Evolutionary conservation across 2,113 vertebrate species (phyloP).

Genomic region (Leuciscus idus): DNA sequence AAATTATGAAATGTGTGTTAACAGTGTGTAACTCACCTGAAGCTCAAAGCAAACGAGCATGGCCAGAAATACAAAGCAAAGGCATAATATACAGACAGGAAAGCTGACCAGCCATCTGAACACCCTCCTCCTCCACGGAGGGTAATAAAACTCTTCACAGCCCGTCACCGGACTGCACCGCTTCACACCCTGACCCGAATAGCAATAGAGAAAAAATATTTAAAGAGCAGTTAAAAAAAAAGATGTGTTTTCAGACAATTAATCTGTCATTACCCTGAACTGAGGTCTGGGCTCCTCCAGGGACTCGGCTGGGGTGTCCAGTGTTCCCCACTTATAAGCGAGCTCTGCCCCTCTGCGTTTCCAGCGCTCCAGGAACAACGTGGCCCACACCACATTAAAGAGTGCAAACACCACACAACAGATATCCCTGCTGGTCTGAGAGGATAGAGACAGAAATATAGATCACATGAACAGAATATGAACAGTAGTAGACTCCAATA

Average conservation of each 20-base stretch:
- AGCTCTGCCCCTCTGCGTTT: constrained; percentile 93
- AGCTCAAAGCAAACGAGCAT: constrained; percentile 98
- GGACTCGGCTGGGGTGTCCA: constrained; percentile 87
- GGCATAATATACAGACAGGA: constrained; percentile 89
- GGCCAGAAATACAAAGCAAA: constrained; percentile 90
- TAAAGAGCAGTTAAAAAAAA: neutral
- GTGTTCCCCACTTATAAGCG: constrained; percentile 95
- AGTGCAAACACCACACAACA: constrained; percentile 95
- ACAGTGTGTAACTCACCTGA: constrained; percentile 79
- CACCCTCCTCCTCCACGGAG: constrained; percentile 89
- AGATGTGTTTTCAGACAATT: neutral
- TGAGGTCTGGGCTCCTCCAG: constrained; percentile 94
- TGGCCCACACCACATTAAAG: constrained; percentile 97
- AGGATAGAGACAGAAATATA: neutral
- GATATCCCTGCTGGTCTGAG: constrained; percentile 93
- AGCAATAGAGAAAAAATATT: neutral
- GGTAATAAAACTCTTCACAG: constrained; percentile 93
- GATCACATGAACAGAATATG: neutral
- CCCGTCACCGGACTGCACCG: constrained; percentile 92
- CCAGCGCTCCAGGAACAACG: constrained; percentile 95
- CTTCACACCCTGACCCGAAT: constrained; percentile 80
- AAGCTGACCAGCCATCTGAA: constrained; percentile 94
- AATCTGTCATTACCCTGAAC: constrained; percentile 84
- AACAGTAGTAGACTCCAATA: neutral
- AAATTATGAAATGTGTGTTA: neutral